Evolutionary conservation across 2,113 vertebrate species (phyloP).

Genomic region (Gnathonemus echidnorhynchus): DNA sequence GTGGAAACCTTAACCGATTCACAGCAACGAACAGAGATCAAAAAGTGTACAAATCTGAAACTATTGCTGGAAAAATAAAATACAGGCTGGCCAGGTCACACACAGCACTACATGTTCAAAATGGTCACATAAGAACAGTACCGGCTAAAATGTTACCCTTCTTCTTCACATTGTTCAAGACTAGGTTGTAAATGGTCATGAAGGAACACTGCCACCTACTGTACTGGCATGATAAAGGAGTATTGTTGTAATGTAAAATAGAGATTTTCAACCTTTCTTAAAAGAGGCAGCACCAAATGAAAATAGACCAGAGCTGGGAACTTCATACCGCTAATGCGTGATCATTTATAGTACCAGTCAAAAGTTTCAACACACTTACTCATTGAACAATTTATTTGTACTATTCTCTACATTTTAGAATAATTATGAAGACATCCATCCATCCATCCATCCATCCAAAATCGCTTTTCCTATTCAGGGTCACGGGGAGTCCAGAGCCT

Average conservation of each 20-base stretch:
- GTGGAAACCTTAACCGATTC: background rate
- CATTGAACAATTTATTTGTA: background rate
- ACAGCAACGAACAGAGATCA: background rate
- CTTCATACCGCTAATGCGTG: background rate
- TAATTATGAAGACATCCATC: background rate
- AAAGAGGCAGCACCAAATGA: background rate
- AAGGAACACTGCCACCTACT: slow-evolving; percentile 7
- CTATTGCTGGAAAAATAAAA: background rate
- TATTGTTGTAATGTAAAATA: background rate
- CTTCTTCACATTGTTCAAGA: background rate
- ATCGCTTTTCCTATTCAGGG: too few species aligned
- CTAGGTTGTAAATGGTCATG: background rate
- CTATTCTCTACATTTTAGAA: background rate
- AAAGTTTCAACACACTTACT: background rate
- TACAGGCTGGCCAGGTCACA: background rate
- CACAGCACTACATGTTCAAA: background rate
- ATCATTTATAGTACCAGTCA: background rate
- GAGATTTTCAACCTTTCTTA: background rate
- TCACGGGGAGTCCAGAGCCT: too few species aligned
- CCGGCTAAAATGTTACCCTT: background rate
- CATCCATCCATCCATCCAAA: too few species aligned
- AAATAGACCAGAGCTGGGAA: background rate
- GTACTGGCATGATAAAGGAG: background rate
- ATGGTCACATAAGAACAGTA: background rate
- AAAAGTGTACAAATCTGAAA: background rate